Evolutionary conservation across 2,113 vertebrate species (phyloP).

Genomic region (Orientallactaga bullata): DNA sequence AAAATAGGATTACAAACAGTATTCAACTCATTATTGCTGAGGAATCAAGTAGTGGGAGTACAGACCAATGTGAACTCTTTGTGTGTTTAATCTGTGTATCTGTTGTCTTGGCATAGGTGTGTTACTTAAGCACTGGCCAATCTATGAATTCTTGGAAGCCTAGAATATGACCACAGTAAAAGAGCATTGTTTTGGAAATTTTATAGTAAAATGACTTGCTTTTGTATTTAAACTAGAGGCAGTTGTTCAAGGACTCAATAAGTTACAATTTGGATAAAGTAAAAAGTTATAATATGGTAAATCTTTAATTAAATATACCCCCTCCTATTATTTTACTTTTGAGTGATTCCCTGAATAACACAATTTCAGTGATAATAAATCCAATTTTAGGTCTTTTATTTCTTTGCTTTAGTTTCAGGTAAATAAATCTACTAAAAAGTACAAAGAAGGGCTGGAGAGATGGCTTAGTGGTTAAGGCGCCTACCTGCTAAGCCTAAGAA

Average conservation of each 20-base stretch:
- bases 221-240: not conserved
- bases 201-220: not conserved
- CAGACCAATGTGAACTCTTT: not conserved
- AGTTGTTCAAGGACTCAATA: not conserved
- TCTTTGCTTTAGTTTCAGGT: not conserved
- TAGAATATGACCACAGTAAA: not conserved
- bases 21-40: not conserved
- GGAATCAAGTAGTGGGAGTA: not conserved
- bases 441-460: no score
- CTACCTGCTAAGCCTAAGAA: no score
- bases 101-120: not conserved
- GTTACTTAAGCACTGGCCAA: not conserved
- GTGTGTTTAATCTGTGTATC: not conserved
- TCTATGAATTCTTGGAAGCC: not conserved
- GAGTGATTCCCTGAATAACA: not conserved
- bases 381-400: not conserved
- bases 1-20: not conserved
- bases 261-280: not conserved
- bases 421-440: not conserved
- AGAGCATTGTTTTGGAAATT: not conserved
- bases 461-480: no score
- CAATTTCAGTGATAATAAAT: not conserved
- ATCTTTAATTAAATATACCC: not conserved
- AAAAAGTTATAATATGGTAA: not conserved
- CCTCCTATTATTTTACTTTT: not conserved